Evolutionary conservation across 2,113 vertebrate species (phyloP).

Genomic region (Xiphias gladius): DNA sequence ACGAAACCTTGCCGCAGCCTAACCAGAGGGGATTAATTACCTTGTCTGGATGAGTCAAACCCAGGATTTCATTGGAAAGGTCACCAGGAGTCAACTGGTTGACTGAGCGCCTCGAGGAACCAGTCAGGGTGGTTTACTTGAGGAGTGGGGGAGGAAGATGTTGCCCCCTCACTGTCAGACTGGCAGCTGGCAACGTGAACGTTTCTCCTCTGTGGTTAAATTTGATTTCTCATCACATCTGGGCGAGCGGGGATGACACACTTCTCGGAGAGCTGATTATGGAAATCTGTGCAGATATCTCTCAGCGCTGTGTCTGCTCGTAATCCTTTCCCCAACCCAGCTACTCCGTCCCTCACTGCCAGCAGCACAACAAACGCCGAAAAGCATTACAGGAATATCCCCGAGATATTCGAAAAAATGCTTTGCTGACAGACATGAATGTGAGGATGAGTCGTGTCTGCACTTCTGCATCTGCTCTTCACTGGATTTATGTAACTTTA

Average conservation of each 20-base stretch:
- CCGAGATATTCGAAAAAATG: constrained; percentile 51
- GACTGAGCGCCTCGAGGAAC: neutral
- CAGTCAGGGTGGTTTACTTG: neutral
- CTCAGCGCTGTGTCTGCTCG: constrained; percentile 56
- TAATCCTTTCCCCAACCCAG: constrained; percentile 56
- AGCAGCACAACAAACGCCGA: constrained; percentile 34
- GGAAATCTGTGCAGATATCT: constrained; percentile 54
- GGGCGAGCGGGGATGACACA: constrained; percentile 31
- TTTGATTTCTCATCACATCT: constrained; percentile 45
- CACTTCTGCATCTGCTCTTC: neutral
- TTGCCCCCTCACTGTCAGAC: neutral
- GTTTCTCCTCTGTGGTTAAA: neutral
- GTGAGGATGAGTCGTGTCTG: constrained; percentile 24
- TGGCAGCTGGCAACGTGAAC: neutral
- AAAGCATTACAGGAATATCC: constrained; percentile 59
- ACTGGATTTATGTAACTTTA: constrained; percentile 1
- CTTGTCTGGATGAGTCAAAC: constrained; percentile 9
- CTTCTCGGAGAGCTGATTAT: constrained; percentile 47
- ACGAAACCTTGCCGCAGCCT: constrained; percentile 34
- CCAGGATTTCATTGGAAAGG: constrained; percentile 9
- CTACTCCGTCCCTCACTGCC: constrained; percentile 27
- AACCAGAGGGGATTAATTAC: constrained; percentile 35
- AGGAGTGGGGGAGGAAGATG: neutral
- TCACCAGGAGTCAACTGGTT: constrained; percentile 8
- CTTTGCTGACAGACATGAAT: constrained; percentile 56